Conservation (phyloP, 2,797 vertebrate species). For the Vireo griseus region DNA sequence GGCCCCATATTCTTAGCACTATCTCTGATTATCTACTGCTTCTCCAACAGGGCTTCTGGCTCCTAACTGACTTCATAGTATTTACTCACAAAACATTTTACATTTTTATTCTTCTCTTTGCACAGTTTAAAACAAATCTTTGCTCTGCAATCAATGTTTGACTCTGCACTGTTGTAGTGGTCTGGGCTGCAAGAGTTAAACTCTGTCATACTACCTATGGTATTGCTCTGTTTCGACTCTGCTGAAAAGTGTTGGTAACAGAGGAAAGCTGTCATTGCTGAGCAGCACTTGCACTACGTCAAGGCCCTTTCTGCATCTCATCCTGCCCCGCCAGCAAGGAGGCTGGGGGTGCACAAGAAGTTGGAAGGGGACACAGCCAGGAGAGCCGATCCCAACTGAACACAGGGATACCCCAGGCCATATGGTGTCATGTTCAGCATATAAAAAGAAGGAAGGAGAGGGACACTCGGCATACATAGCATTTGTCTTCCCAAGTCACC, state of each 20-base stretch:
- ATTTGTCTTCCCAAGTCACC: background rate
- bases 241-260: background rate
- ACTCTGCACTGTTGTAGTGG: background rate
- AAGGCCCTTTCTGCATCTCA: background rate
- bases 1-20: background rate
- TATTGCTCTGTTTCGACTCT: background rate
- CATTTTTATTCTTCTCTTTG: background rate
- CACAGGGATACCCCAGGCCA: no score
- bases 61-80: background rate
- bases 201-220: background rate
- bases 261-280: background rate
- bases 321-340: accelerated
- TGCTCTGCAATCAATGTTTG: background rate
- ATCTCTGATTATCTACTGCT: background rate
- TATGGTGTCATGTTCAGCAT: accelerated
- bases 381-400: background rate
- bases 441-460: no score
- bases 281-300: accelerated
- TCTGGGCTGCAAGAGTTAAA: background rate
- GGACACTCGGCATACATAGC: accelerated
- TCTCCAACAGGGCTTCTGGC: background rate
- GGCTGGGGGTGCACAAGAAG: background rate
- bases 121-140: background rate
- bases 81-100: background rate
- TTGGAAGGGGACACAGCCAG: background rate